A percentile compares a stretch with the other conserved stretches of the same genome.
These are phyloP conservation scores for Sebastes ruberrimus DNA, from an alignment of 2,797 vertebrate genomes.

Conservation along the genomic window DNA sequence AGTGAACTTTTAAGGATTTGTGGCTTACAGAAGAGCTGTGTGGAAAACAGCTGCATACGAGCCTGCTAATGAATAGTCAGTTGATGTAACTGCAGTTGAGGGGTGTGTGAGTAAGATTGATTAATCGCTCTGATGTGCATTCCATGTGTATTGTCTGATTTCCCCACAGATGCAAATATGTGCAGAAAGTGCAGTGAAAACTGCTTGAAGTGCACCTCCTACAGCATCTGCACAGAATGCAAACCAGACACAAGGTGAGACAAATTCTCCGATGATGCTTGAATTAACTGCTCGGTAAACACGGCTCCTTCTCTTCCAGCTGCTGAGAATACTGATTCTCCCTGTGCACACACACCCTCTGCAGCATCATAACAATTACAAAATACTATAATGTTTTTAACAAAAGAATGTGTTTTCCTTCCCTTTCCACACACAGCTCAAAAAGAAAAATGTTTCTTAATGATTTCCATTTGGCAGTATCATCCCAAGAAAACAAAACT, in stretches of 20 bases:
- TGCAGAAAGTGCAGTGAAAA: slow-evolving; percentile 93
- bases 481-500: slow-evolving; percentile 22
- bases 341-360: not conserved
- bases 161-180: slow-evolving; percentile 86
- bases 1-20: not conserved
- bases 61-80: slow-evolving; percentile 48
- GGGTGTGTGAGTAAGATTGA: slow-evolving; percentile 50
- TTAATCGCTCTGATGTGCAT: slow-evolving; percentile 54
- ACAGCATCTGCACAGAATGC: slow-evolving; percentile 93
- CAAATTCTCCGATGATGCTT: slow-evolving; percentile 50
- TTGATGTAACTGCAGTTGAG: slow-evolving; percentile 44
- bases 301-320: slow-evolving; percentile 25
- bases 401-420: not conserved
- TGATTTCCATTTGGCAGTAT: slow-evolving; percentile 17
- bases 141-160: slow-evolving; percentile 59
- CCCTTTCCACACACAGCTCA: not conserved
- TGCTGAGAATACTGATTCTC: slow-evolving; percentile 44
- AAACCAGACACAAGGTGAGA: slow-evolving; percentile 91
- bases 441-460: slow-evolving; percentile 7
- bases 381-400: slow-evolving; percentile 4
- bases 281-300: slow-evolving; percentile 63
- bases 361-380: slow-evolving; percentile 35
- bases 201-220: slow-evolving; percentile 91
- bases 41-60: slow-evolving; percentile 17
- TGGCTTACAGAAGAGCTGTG: slow-evolving; percentile 5